phyloP scores from a whole-genome alignment of 1,140 invertebrate species.

The Micrasema minimum region DNA sequence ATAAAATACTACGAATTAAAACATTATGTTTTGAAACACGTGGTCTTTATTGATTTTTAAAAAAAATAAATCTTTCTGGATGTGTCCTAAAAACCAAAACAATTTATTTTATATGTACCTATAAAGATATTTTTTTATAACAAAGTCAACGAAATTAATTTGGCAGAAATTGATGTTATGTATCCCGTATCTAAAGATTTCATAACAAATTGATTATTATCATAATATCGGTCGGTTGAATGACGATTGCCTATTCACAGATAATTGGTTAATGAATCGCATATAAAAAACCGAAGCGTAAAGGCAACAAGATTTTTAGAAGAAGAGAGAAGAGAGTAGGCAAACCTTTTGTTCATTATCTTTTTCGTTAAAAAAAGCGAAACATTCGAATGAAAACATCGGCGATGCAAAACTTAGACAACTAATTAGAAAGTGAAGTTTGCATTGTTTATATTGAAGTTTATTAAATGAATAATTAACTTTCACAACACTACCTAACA shows the following conservation, averaged over 20 bases:
- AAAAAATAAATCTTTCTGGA: no score
- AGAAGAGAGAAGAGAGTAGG: no score
- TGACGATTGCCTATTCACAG: not conserved
- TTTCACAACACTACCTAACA: conserved; percentile 20
- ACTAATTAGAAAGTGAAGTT: conserved; percentile 34
- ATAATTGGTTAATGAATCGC: not conserved
- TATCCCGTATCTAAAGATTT: no score
- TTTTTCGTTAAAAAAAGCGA: conserved; percentile 4
- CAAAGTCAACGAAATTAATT: no score
- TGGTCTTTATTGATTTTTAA: no score
- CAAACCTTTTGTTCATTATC: not conserved
- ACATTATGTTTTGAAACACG: no score
- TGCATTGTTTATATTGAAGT: conserved; percentile 29
- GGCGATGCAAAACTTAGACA: not conserved
- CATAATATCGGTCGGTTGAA: not conserved
- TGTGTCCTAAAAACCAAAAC: no score
- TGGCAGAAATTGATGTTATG: no score
- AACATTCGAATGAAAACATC: conserved; percentile 12
- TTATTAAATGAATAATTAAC: conserved; percentile 31
- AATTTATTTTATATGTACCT: no score
- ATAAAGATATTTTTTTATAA: no score
- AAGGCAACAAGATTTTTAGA: no score
- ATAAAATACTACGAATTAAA: no score
- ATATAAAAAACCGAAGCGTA: not conserved
- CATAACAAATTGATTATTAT: not conserved